Evolutionary conservation across 2,888 invertebrate genomes (phyloP).

Genomic region (Lasius platythorax): DNA sequence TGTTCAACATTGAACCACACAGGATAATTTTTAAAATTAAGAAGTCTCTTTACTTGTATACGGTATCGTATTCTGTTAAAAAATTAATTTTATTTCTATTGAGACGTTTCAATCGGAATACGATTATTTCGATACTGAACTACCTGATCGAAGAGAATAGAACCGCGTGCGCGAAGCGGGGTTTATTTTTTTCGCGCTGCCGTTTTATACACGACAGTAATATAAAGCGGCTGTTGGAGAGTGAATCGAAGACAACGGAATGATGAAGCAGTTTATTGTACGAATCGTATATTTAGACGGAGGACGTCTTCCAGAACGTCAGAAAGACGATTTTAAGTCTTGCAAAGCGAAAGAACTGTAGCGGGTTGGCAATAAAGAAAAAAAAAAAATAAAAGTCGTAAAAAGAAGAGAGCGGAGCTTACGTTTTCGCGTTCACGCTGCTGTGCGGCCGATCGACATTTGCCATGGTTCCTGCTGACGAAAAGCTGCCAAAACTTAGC

Average conservation of each 20-base stretch:
- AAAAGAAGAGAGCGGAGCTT: conserved; percentile 30
- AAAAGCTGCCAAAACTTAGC: conserved; percentile 31
- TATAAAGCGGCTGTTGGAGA: conserved; percentile 18
- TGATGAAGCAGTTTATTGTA: conserved; percentile 34
- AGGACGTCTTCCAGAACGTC: background rate
- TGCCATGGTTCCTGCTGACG: conserved; percentile 52
- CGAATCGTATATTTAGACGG: background rate
- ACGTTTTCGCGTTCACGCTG: conserved; percentile 53
- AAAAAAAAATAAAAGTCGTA: background rate
- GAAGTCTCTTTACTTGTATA: background rate
- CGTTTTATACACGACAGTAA: conserved; percentile 33
- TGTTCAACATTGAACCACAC: background rate
- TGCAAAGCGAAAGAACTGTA: background rate
- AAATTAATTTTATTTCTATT: background rate
- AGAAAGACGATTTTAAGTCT: background rate
- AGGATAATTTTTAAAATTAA: background rate
- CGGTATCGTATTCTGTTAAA: background rate
- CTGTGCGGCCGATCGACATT: conserved; percentile 28
- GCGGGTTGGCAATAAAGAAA: background rate
- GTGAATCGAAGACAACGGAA: conserved; percentile 11
- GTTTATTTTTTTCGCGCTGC: conserved; percentile 29
- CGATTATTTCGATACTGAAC: conserved; percentile 26
- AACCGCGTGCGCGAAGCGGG: conserved; percentile 16
- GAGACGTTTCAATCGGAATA: background rate
- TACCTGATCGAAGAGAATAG: conserved; percentile 11